Base-by-base conservation (phyloP, 2,888 invertebrate species). In the Protula sp. region DNA sequence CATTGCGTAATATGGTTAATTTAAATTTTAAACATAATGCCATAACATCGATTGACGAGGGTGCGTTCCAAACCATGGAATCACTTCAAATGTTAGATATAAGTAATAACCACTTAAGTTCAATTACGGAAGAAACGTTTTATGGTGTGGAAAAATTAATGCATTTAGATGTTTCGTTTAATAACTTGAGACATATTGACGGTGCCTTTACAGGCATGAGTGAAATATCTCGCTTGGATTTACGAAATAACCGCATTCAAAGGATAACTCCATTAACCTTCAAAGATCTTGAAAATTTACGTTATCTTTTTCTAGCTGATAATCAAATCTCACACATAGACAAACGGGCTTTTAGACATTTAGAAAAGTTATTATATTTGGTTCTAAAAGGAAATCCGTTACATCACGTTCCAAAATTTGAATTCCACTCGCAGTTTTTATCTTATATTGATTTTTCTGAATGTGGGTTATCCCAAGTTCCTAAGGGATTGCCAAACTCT, bases 381-480 rank as follows among this genome's bases (percentile, higher is more conserved):
- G 62, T 69, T 14, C 55, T 68, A 57, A 63, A 60, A 27, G 61
- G 54, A 1, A 68, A 68, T 47, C 63, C 61, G 3, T 28, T 68
- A 26, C 38, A 27, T 29, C 26, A 52, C 4, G 58, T 63, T 14
- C 45, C 53, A 26, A 58, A 59, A 9, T 55, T 68, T n/a, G 53
- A 67, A 54, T 67, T 69, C 58, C 58, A 59, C 56, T 66, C 68
- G 0, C 45, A 30, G 24, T 62, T 57, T 30, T 58, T 69, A 19
- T 64, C 64, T n/a, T 67, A 66, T 56, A 56, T 69, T 26, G 68
- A 69, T 45, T 53, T 69, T 29, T 69, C 69, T 0, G 59, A 62
- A 54, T 68, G 69, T 38, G 54, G 60, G 14, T 53, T 69, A 19
- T 47, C 47, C 9, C 50, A 59, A 19, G 57, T 69, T 2, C 68